Percentiles rank a stretch among this genome's conserved stretches.
These are phyloP conservation scores for Bubo scandiacus DNA, from an alignment of 2,113 vertebrate genomes.

Conservation along the genomic window DNA sequence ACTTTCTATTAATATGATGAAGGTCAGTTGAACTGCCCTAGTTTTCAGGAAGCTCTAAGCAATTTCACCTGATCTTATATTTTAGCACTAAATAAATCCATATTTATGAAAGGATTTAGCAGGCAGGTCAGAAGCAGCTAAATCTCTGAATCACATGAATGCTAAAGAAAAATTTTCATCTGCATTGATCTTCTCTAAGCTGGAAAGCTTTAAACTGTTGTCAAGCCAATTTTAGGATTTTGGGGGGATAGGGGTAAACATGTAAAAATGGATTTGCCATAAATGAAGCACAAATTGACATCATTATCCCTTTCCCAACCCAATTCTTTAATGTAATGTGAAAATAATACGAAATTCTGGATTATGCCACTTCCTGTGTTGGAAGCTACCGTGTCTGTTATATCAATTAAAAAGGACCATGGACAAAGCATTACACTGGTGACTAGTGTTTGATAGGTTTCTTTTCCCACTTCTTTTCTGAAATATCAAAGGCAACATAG, in stretches of 20 bases:
- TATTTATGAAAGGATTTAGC: slow-evolving; percentile 62
- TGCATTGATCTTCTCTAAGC: not conserved
- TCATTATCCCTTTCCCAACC: slow-evolving; percentile 21
- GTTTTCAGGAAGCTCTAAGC: slow-evolving; percentile 41
- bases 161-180: slow-evolving; percentile 11
- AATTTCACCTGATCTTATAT: slow-evolving; percentile 46
- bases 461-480: slow-evolving; percentile 3
- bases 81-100: slow-evolving; percentile 55
- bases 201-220: not conserved
- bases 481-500: not conserved
- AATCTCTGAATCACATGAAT: slow-evolving; percentile 33
- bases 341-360: not conserved
- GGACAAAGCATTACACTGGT: not conserved
- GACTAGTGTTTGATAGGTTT: not conserved
- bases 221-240: slow-evolving; percentile 32
- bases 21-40: slow-evolving; percentile 35
- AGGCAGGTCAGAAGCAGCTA: slow-evolving; percentile 17
- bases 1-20: slow-evolving; percentile 28
- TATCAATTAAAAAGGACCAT: not conserved
- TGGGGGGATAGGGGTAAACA: not conserved
- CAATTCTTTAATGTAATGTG: slow-evolving; percentile 24
- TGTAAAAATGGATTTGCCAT: slow-evolving; percentile 22
- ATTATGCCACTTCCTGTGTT: not conserved
- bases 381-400: not conserved
- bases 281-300: slow-evolving; percentile 38